Conservation (phyloP, 2,113 vertebrate species). For the Microcebus jonahi region DNA sequence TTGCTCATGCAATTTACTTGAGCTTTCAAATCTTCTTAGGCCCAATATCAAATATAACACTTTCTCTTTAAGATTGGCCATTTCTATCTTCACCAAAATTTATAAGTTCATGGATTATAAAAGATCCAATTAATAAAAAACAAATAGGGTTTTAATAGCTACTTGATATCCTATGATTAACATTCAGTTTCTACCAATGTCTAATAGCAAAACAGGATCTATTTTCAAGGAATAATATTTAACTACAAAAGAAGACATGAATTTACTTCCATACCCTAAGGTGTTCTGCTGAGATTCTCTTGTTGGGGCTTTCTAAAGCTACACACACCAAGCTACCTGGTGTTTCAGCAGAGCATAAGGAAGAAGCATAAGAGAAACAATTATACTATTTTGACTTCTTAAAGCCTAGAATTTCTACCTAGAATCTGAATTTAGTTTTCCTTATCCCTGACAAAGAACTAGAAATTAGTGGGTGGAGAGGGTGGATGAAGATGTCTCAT, state of each 20-base stretch:
- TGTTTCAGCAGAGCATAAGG: not conserved
- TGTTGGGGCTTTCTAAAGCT: not conserved
- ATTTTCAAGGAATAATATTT: not conserved
- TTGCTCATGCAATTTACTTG: not conserved
- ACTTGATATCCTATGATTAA: not conserved
- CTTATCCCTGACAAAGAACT: not conserved
- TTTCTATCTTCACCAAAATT: not conserved
- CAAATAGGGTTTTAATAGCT: not conserved
- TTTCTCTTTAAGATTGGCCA: not conserved
- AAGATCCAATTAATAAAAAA: not conserved
- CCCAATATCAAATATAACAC: not conserved
- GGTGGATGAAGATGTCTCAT: not conserved
- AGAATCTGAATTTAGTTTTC: not conserved
- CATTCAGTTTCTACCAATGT: not conserved
- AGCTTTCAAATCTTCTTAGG: not conserved
- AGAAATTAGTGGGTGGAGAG: not conserved
- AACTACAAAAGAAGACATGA: not conserved
- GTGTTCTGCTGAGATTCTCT: not conserved
- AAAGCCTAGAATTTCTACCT: not conserved
- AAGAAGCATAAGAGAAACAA: not conserved
- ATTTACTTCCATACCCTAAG: not conserved
- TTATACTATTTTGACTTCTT: not conserved
- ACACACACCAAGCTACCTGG: not conserved
- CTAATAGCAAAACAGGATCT: not conserved
- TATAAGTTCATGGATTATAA: not conserved